A percentile compares a stretch with the other conserved stretches of the same genome.
These are phyloP conservation scores for Mantis religiosa DNA, from an alignment of 2,888 invertebrate species.

Conservation along the genomic window DNA sequence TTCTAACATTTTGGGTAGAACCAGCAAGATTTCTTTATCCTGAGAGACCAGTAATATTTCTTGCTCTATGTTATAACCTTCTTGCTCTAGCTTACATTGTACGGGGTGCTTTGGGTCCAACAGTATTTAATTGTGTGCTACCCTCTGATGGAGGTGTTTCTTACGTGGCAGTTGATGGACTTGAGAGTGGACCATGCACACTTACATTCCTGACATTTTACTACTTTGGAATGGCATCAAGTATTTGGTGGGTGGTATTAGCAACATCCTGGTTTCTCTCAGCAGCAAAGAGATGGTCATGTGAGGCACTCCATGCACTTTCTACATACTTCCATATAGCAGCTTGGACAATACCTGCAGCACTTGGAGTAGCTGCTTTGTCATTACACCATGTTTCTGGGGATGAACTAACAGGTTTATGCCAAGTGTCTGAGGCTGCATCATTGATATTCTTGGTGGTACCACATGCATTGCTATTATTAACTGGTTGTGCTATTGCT, in stretches of 20 bases:
- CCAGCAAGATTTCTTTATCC: constrained; percentile 84
- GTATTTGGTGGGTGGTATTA: constrained; percentile 50
- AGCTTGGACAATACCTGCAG: constrained; percentile 84
- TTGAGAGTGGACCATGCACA: constrained; percentile 59
- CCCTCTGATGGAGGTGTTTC: constrained; percentile 44
- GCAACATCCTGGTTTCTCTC: constrained; percentile 87
- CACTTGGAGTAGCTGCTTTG: constrained; percentile 78
- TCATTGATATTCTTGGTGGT: constrained; percentile 59
- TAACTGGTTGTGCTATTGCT: constrained; percentile 67
- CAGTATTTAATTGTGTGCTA: constrained; percentile 43
- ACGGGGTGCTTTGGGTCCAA: constrained; percentile 57
- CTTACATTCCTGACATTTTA: constrained; percentile 67
- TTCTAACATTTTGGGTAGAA: constrained; percentile 85
- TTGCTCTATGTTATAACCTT: constrained; percentile 81
- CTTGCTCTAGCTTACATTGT: constrained; percentile 71
- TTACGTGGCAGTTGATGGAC: constrained; percentile 50
- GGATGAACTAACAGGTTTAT: constrained; percentile 77
- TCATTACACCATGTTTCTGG: constrained; percentile 74
- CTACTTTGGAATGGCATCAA: constrained; percentile 72
- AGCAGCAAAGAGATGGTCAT: constrained; percentile 89
- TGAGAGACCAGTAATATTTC: constrained; percentile 84
- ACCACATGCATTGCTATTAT: constrained; percentile 58
- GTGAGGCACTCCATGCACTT: constrained; percentile 83
- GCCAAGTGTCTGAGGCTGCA: constrained; percentile 61
- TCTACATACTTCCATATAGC: constrained; percentile 81